Conservation (phyloP, 1,140 invertebrate species). For the Brachionus asplanchnoidis region DNA sequence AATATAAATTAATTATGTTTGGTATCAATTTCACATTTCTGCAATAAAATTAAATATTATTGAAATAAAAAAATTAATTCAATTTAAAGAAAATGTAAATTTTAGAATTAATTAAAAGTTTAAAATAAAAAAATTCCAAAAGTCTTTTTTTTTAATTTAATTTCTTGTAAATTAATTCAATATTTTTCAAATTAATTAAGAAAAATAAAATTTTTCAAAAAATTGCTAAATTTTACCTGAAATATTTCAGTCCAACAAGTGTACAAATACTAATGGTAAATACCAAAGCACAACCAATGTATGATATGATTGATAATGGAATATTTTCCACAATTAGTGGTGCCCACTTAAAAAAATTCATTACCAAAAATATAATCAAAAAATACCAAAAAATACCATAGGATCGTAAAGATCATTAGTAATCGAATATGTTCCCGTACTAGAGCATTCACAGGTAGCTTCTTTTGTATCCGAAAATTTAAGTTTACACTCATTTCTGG, state of each 20-base stretch:
- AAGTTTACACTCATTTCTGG: not conserved
- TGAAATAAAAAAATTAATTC: no score
- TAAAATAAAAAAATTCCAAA: no score
- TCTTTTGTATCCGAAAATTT: not conserved
- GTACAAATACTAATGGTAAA: slow-evolving; percentile 50
- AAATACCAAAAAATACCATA: not conserved
- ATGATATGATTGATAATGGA: slow-evolving; percentile 54
- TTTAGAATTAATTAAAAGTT: no score
- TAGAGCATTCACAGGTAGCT: not conserved
- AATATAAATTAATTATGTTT: no score
- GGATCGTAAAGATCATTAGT: slow-evolving; percentile 41
- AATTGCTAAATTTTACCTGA: slow-evolving; percentile 46
- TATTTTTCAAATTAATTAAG: no score
- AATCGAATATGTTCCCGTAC: slow-evolving; percentile 6
- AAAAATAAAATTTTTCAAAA: not conserved
- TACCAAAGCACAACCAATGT: slow-evolving; percentile 53
- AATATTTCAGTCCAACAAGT: slow-evolving; percentile 49
- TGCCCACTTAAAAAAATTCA: slow-evolving; percentile 50
- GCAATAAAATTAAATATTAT: no score
- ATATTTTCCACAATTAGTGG: slow-evolving; percentile 49
- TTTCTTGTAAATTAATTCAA: no score
- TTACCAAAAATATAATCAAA: not conserved
- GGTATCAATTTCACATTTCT: no score
- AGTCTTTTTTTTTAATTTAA: no score
- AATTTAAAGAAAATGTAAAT: no score